Evolutionary conservation across 1,140 invertebrate species (phyloP).

Genomic region (Antheraea pernyi): DNA sequence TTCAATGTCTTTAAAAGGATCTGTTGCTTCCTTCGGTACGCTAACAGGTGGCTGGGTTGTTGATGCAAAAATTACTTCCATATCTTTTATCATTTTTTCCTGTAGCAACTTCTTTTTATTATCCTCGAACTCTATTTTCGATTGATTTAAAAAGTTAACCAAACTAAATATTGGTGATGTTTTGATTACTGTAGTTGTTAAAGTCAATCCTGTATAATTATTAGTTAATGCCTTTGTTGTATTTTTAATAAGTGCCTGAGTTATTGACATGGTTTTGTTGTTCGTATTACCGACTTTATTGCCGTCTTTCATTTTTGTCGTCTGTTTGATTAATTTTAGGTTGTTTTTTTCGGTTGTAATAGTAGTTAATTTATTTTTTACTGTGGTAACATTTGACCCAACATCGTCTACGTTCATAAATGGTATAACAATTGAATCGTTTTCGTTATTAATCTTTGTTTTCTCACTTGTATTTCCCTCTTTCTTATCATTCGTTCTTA

Average conservation of each 20-base stretch:
- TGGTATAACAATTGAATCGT: not conserved
- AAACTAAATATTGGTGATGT: not conserved
- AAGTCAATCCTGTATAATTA: not conserved
- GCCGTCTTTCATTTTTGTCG: not conserved
- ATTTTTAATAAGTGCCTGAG: not conserved
- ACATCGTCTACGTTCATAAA: not conserved
- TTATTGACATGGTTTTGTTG: not conserved
- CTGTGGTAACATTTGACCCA: too few relatives aligned
- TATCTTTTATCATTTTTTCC: not conserved
- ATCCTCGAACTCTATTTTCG: not conserved
- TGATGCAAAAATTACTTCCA: not conserved
- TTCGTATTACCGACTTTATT: not conserved
- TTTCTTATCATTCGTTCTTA: not conserved
- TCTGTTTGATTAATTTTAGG: not conserved
- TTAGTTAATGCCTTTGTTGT: not conserved
- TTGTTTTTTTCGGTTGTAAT: not conserved
- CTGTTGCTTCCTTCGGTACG: not conserved
- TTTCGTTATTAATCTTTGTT: not conserved
- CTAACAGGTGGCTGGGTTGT: not conserved
- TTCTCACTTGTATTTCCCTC: not conserved
- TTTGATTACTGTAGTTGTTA: not conserved
- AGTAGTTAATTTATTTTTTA: not conserved
- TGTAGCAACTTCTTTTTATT: not conserved
- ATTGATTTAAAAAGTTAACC: slow-evolving; percentile 1
- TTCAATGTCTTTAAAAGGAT: slow-evolving; percentile 8